Conservation (phyloP, 2,113 vertebrate species). For the Chamaea fasciata region DNA sequence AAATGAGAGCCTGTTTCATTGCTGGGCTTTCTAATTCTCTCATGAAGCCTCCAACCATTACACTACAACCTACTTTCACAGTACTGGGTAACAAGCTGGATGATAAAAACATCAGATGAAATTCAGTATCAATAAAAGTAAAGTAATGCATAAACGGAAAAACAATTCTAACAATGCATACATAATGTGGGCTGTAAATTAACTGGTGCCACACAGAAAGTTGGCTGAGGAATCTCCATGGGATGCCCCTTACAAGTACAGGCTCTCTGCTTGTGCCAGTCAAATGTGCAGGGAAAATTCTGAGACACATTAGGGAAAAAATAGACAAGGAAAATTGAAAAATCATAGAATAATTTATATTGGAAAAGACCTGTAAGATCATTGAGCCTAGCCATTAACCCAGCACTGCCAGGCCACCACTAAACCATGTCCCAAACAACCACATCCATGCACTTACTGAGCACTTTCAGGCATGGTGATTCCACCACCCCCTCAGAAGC, state of each 20-base stretch:
- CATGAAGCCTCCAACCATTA: neutral
- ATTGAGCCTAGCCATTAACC: neutral
- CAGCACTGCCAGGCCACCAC: neutral
- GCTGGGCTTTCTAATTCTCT: neutral
- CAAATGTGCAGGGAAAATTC: neutral
- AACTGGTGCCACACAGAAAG: neutral
- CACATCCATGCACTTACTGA: neutral
- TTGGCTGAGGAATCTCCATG: neutral
- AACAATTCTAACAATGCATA: neutral
- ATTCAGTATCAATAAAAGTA: conserved; percentile 37
- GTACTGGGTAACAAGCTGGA: neutral
- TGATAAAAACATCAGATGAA: conserved; percentile 42
- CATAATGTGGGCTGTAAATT: neutral
- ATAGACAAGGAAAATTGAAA: neutral
- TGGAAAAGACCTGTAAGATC: neutral
- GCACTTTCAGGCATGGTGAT: neutral
- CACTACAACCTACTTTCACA: neutral
- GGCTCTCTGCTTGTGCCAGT: neutral
- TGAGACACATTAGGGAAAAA: neutral
- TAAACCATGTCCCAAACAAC: neutral
- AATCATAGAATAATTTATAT: neutral
- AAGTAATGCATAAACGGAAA: conserved; percentile 17
- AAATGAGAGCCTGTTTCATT: neutral
- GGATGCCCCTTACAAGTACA: neutral
- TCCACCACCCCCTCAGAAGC: neutral